Conservation (phyloP, 2,888 invertebrate genomes). For the Andrena hattorfiana region DNA sequence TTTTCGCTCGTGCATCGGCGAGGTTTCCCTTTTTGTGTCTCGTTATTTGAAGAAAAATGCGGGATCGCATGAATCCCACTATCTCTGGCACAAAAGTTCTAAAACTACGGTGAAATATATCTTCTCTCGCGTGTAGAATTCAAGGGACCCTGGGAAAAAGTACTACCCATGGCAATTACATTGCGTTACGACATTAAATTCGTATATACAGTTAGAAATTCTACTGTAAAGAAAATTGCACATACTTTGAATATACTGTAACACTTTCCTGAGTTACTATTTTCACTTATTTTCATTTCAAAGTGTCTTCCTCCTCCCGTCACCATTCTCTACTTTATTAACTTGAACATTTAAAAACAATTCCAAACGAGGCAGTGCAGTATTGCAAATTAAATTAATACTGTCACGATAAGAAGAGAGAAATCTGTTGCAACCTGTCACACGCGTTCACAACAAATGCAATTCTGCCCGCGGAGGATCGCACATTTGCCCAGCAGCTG, state of each 20-base stretch:
- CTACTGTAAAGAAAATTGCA: not conserved
- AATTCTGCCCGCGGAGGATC: not conserved
- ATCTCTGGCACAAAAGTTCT: not conserved
- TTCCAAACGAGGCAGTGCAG: no score
- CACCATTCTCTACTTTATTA: no score
- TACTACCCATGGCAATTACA: no score
- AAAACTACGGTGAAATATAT: not conserved
- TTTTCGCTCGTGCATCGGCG: not conserved
- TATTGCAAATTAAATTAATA: no score
- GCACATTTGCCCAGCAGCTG: not conserved
- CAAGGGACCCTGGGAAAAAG: not conserved
- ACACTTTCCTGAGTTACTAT: not conserved
- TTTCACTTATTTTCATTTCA: no score
- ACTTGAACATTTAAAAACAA: no score
- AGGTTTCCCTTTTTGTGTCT: not conserved
- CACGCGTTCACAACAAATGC: not conserved
- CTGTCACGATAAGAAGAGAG: no score
- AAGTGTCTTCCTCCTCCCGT: no score
- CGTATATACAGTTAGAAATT: not conserved
- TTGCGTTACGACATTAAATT: no score
- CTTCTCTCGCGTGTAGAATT: not conserved
- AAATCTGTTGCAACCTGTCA: not conserved
- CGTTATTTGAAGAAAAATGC: constrained; percentile 33
- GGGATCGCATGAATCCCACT: not conserved
- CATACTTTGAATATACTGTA: not conserved